Conservation (phyloP, 2,888 invertebrate species). For the Adela reaumurella region DNA sequence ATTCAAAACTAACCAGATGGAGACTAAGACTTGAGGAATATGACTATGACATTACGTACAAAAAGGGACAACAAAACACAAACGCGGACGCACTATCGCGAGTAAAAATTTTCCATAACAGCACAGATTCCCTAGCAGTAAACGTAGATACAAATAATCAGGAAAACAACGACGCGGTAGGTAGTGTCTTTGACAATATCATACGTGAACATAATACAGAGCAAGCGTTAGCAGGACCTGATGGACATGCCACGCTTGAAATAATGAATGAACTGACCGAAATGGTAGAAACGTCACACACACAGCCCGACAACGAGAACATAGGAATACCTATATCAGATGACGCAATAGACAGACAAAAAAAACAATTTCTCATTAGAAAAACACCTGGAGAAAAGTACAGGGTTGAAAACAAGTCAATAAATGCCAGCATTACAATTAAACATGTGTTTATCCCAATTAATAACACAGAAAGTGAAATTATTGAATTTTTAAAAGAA, state of each 20-base stretch:
- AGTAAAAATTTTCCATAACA: constrained; percentile 16
- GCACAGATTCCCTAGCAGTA: background rate
- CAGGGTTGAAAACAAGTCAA: constrained; percentile 14
- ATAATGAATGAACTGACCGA: no score
- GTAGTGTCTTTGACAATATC: background rate
- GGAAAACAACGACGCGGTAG: background rate
- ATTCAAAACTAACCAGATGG: constrained; percentile 23
- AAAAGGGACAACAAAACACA: constrained; percentile 16
- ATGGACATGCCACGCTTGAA: no score
- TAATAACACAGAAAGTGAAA: constrained; percentile 11
- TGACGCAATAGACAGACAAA: constrained; percentile 16
- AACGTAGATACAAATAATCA: no score
- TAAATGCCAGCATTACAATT: constrained; percentile 6
- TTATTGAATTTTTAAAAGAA: constrained; percentile 11
- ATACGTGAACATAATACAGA: background rate
- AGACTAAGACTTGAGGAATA: constrained; percentile 18
- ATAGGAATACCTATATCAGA: constrained; percentile 6
- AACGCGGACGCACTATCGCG: constrained; percentile 18
- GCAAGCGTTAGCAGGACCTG: no score
- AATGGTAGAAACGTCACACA: background rate
- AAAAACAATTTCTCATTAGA: constrained; percentile 16
- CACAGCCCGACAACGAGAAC: constrained; percentile 1
- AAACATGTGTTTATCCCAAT: constrained; percentile 13
- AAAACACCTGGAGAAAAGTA: constrained; percentile 11
- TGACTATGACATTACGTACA: constrained; percentile 15